Conservation (phyloP, 2,888 invertebrate genomes). For the Gandaritis pyraliata region DNA sequence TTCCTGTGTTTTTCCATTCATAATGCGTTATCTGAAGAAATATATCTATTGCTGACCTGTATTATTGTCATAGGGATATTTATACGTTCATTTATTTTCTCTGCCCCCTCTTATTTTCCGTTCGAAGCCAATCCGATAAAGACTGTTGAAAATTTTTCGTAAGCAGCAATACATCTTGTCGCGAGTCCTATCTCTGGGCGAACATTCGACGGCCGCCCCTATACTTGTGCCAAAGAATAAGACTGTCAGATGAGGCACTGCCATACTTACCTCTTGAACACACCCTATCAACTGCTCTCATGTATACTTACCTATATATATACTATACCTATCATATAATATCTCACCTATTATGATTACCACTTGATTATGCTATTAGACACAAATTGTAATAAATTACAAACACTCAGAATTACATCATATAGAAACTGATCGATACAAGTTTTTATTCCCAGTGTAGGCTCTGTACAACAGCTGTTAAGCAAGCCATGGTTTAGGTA, state of each 20-base stretch:
- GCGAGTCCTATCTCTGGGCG: slow-evolving; percentile 81
- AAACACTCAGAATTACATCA: too few species aligned
- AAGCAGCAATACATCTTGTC: slow-evolving; percentile 84
- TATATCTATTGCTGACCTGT: slow-evolving; percentile 84
- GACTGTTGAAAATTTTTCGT: slow-evolving; percentile 84
- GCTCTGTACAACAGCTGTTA: too few species aligned
- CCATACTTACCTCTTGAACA: too few species aligned
- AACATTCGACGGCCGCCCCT: slow-evolving; percentile 82
- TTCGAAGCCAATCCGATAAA: slow-evolving; percentile 82
- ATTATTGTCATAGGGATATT: slow-evolving; percentile 84
- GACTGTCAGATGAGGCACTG: slow-evolving; percentile 13
- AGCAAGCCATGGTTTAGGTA: too few species aligned
- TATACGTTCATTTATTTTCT: slow-evolving; percentile 82
- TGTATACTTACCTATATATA: too few species aligned
- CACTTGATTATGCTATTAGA: too few species aligned
- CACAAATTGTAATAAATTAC: too few species aligned
- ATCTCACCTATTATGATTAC: too few species aligned
- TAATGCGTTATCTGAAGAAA: slow-evolving; percentile 75
- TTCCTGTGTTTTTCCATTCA: slow-evolving; percentile 82
- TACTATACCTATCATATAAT: too few species aligned
- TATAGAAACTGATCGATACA: too few species aligned
- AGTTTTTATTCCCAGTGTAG: too few species aligned
- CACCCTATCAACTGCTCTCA: too few species aligned
- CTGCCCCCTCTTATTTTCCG: slow-evolving; percentile 84
- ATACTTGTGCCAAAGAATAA: slow-evolving; percentile 63